A percentile compares a stretch with the other conserved stretches of the same genome.
phyloP scores from a whole-genome alignment of 1,140 invertebrate genomes.

The Nasonia longicornis region DNA sequence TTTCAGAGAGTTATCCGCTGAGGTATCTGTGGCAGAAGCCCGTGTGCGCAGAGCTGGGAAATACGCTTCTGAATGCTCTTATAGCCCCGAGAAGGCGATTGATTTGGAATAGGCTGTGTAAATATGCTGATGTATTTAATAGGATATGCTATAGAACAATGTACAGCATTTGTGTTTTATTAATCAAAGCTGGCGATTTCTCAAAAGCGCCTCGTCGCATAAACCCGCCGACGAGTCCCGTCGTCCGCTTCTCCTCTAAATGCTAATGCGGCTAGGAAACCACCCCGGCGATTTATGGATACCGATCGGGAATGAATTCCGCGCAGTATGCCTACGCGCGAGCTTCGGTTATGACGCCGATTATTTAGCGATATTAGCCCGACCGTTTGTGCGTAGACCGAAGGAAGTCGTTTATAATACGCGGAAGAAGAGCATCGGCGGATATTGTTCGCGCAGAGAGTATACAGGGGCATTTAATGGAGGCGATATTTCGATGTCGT shows the following conservation, averaged over 20 bases:
- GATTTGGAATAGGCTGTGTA: not conserved
- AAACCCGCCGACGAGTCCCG: not conserved
- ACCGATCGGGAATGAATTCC: conserved; percentile 21
- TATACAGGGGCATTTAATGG: no score
- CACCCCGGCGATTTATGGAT: conserved; percentile 8
- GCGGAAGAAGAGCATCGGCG: not conserved
- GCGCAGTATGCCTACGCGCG: not conserved
- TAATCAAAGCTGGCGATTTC: not conserved
- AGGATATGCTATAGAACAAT: no score
- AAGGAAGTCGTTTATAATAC: not conserved
- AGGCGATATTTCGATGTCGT: no score
- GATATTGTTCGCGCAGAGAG: no score
- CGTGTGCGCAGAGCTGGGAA: not conserved
- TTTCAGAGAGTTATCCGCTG: not conserved
- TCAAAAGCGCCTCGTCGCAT: not conserved
- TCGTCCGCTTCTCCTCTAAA: not conserved
- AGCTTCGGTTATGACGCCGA: not conserved
- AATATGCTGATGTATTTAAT: not conserved
- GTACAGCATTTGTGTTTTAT: no score
- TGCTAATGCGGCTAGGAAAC: conserved; percentile 13
- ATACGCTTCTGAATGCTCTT: not conserved
- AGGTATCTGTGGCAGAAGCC: not conserved
- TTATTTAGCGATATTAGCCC: not conserved
- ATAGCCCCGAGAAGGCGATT: not conserved
- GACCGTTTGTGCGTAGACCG: not conserved